phyloP scores from a whole-genome alignment of 2,113 vertebrate genomes.

The Heloderma charlesbogerti region DNA sequence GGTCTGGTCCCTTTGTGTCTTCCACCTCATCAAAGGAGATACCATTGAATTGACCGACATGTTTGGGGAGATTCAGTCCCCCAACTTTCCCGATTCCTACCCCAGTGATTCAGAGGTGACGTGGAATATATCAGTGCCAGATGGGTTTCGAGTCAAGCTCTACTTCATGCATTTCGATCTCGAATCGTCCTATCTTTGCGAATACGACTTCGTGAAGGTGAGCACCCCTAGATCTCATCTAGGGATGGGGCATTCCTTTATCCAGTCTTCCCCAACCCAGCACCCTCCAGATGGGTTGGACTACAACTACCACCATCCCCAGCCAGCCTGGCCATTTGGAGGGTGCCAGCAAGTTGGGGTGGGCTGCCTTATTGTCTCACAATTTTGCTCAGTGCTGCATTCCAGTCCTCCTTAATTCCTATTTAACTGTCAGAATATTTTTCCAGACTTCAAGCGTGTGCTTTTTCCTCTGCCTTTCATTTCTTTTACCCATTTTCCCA shows the following conservation, averaged over 20 bases:
- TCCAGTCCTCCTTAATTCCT: neutral
- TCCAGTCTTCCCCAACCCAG: neutral
- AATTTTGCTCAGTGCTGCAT: neutral
- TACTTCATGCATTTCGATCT: conserved; percentile 97
- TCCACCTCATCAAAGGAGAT: conserved; percentile 49
- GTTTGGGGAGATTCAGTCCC: conserved; percentile 90
- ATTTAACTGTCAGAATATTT: neutral
- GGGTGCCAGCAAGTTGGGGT: no score
- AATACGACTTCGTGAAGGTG: conserved; percentile 97
- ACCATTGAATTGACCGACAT: conserved; percentile 78
- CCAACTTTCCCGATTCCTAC: conserved; percentile 91
- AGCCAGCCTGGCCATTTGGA: no score
- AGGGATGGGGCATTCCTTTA: neutral
- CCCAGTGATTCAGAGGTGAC: conserved; percentile 83
- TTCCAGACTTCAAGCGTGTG: neutral
- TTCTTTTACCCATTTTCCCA: neutral
- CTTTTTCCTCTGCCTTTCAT: neutral
- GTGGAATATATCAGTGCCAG: conserved; percentile 90
- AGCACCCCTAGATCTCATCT: conserved; percentile 43
- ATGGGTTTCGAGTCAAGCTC: conserved; percentile 87
- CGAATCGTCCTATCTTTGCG: conserved; percentile 95
- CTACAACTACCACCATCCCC: neutral
- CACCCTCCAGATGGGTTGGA: neutral
- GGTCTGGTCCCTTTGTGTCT: conserved; percentile 70
- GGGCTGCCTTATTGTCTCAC: no score